These are phyloP conservation scores for Tympanoctomys barrerae DNA, from an alignment of 2,797 vertebrate genomes.

Conservation along the genomic window DNA sequence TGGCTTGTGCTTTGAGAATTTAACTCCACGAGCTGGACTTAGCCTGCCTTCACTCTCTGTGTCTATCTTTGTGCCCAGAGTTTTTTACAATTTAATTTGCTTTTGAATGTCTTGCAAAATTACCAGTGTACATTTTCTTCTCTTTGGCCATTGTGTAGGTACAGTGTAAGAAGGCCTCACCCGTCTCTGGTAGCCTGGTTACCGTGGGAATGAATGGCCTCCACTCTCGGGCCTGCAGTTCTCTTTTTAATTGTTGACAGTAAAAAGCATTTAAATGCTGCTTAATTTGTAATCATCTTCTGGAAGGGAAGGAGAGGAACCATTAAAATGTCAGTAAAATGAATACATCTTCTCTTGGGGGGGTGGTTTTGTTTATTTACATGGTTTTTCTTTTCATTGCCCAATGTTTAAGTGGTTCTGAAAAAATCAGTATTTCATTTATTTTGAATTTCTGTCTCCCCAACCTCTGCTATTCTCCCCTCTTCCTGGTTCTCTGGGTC, in stretches of 20 bases:
- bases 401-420: conserved; percentile 43
- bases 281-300: conserved; percentile 92
- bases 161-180: conserved; percentile 86
- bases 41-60: conserved; percentile 71
- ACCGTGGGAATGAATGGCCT: conserved; percentile 91
- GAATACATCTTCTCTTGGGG: conserved; percentile 82
- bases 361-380: conserved; percentile 78
- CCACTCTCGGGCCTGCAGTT: conserved; percentile 78
- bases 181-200: conserved; percentile 87
- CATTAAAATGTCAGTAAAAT: conserved; percentile 90
- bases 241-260: conserved; percentile 90
- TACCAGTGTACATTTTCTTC: conserved; percentile 67
- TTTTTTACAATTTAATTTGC: conserved; percentile 90
- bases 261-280: conserved; percentile 91
- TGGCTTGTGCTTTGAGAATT: conserved; percentile 58
- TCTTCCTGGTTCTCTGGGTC: neutral
- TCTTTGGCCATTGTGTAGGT: conserved; percentile 85
- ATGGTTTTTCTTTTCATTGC: conserved; percentile 80
- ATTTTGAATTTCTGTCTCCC: conserved; percentile 28
- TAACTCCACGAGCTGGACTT: conserved; percentile 42
- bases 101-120: conserved; percentile 87
- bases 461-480: neutral
- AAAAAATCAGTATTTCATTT: conserved; percentile 57
- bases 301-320: conserved; percentile 82
- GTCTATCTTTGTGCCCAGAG: conserved; percentile 84